phyloP scores from a whole-genome alignment of 1,140 invertebrate genomes.

The Bilobella aurantiaca region DNA sequence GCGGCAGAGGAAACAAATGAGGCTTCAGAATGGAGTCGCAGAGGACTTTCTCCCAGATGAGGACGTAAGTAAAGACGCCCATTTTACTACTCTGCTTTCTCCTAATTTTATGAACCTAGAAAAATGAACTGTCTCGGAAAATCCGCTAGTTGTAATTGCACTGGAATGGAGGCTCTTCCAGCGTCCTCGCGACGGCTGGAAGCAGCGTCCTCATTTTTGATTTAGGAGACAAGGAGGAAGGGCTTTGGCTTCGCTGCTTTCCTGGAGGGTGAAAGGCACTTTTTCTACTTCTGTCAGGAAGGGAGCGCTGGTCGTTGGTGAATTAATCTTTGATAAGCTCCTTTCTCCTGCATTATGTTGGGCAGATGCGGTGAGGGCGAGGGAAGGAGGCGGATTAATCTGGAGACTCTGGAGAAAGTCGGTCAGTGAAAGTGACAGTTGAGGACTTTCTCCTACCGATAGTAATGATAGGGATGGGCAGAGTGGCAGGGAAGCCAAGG shows the following conservation, averaged over 20 bases:
- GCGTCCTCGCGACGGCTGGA: too few species aligned
- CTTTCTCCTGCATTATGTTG: too few species aligned
- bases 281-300: background rate
- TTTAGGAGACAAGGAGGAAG: too few species aligned
- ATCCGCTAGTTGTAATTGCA: too few species aligned
- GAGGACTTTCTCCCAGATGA: conserved; percentile 4
- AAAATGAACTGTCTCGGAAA: too few species aligned
- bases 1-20: conserved; percentile 40
- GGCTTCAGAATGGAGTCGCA: conserved; percentile 9
- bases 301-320: background rate
- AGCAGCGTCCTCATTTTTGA: background rate
- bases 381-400: background rate
- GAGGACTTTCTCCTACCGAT: background rate
- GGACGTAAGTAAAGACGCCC: conserved; percentile 17
- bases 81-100: too few species aligned
- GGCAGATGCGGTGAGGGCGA: background rate
- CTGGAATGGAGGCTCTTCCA: too few species aligned
- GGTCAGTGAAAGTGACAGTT: background rate
- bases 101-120: too few species aligned
- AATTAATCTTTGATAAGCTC: background rate
- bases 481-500: background rate
- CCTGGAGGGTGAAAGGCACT: background rate
- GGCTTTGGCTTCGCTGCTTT: background rate
- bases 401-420: background rate
- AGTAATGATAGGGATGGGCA: background rate